These are phyloP conservation scores for Chelonus formosanus DNA, from an alignment of 2,888 invertebrate genomes.

Conservation along the genomic window DNA sequence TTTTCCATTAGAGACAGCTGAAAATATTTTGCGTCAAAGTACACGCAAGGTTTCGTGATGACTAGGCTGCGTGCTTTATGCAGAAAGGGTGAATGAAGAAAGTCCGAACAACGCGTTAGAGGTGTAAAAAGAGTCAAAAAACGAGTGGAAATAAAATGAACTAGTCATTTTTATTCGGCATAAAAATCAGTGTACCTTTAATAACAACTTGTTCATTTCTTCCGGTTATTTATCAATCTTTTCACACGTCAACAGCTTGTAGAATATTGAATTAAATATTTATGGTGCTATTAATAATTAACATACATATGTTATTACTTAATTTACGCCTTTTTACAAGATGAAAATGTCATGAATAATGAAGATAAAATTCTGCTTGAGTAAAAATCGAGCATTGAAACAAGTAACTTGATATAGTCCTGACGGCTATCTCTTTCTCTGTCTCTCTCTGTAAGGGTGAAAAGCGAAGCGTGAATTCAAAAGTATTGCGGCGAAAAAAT, in stretches of 20 bases:
- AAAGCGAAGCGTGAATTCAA: no score
- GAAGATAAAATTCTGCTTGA: not conserved
- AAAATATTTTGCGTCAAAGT: not conserved
- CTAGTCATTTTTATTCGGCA: conserved; percentile 4
- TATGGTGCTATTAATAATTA: no score
- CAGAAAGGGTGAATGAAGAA: not conserved
- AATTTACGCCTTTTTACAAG: no score
- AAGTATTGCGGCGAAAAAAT: no score
- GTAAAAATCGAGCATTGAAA: no score
- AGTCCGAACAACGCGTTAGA: conserved; percentile 15
- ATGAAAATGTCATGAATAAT: not conserved
- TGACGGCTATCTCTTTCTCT: no score
- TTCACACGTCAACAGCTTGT: conserved; percentile 1
- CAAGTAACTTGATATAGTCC: no score
- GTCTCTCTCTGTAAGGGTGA: no score
- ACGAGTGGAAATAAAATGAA: not conserved
- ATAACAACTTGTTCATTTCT: conserved; percentile 6
- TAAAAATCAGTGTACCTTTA: conserved; percentile 1
- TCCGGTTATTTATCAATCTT: conserved; percentile 15
- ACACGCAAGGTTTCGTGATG: conserved; percentile 12
- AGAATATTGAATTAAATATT: not conserved
- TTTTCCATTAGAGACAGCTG: not conserved
- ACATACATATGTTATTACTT: no score
- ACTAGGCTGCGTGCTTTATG: conserved; percentile 3
- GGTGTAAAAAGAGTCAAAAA: conserved; percentile 7